Conservation (phyloP, 92 coral and sea anemone genomes). For the Micromussa lordhowensis region DNA sequence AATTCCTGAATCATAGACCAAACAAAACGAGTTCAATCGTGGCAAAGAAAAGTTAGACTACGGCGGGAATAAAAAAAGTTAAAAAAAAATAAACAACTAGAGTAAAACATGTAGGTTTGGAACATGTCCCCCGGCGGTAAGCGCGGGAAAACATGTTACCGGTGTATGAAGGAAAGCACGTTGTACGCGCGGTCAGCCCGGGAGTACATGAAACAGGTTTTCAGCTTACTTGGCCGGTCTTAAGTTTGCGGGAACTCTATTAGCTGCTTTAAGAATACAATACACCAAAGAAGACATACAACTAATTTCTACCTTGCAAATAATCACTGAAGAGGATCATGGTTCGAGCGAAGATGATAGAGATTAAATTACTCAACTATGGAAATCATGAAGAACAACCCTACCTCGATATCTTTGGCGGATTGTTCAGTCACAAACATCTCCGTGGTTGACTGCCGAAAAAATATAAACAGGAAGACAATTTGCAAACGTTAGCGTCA, state of each 20-base stretch:
- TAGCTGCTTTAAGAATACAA: not conserved
- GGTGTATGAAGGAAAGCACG: not conserved
- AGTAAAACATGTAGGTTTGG: too few relatives aligned
- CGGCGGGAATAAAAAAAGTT: not conserved
- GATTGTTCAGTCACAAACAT: conserved; percentile 87
- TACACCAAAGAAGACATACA: too few relatives aligned
- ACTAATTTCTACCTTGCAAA: not conserved
- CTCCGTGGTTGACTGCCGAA: conserved; percentile 81
- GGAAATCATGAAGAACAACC: not conserved
- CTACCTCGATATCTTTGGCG: conserved; percentile 93
- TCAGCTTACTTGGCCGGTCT: too few relatives aligned
- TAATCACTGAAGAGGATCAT: not conserved
- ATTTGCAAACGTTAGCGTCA: too few relatives aligned
- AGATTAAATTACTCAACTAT: not conserved
- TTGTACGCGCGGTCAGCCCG: not conserved
- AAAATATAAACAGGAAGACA: not conserved
- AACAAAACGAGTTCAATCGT: not conserved
- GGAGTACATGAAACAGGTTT: not conserved
- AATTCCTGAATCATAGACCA: conserved; percentile 67
- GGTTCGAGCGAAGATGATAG: not conserved
- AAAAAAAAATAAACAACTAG: too few relatives aligned
- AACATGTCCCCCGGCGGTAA: not conserved
- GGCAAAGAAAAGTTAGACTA: not conserved
- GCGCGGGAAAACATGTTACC: not conserved
- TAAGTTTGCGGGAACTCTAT: not conserved